Conservation (phyloP, 2,797 vertebrate species). For the Enteromius unitaeniatus region DNA sequence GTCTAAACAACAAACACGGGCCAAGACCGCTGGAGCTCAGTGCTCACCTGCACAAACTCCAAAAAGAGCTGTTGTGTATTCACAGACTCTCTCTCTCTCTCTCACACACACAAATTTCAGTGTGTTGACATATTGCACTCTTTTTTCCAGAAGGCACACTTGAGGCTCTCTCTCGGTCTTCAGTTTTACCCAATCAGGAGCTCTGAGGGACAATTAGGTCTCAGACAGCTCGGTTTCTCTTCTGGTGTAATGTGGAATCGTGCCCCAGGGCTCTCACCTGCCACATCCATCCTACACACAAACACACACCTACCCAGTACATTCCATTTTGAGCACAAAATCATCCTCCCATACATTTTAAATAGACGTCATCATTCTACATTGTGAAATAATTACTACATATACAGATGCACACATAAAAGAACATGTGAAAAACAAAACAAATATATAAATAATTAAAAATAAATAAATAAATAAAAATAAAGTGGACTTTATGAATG, state of each 20-base stretch:
- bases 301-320: background rate
- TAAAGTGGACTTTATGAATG: no score
- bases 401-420: no score
- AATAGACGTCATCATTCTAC: background rate
- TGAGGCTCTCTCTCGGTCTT: slow-evolving; percentile 40
- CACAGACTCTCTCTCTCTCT: slow-evolving; percentile 22
- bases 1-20: slow-evolving; percentile 36
- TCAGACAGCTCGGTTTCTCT: slow-evolving; percentile 59
- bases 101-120: slow-evolving; percentile 29
- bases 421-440: no score
- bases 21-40: slow-evolving; percentile 33
- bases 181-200: slow-evolving; percentile 44
- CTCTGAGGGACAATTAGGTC: slow-evolving; percentile 61
- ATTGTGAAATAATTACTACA: background rate
- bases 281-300: slow-evolving; percentile 47
- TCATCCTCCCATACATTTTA: background rate
- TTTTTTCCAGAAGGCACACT: slow-evolving; percentile 44
- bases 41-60: slow-evolving; percentile 13
- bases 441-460: no score
- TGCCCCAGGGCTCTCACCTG: slow-evolving; percentile 47
- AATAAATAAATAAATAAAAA: background rate
- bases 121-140: slow-evolving; percentile 49
- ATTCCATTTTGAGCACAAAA: background rate
- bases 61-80: slow-evolving; percentile 25
- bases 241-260: slow-evolving; percentile 46